Percentiles rank a stretch among this genome's conserved stretches.
Evolutionary conservation across 2,888 invertebrate genomes (phyloP).

Genomic region (Melieria crassipennis): DNA sequence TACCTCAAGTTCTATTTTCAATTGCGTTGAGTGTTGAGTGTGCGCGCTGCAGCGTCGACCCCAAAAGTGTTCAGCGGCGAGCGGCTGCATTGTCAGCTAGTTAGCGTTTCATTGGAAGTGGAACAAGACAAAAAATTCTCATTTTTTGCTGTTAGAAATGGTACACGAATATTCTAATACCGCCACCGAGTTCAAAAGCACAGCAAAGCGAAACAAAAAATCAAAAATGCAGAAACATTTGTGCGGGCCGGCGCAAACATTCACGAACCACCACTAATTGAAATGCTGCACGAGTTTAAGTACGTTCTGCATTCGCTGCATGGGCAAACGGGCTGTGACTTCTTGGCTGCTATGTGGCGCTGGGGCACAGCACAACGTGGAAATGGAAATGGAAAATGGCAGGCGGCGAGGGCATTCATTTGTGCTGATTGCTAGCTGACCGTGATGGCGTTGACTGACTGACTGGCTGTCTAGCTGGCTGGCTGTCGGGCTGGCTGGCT

Average conservation of each 20-base stretch:
- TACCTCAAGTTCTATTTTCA: background rate
- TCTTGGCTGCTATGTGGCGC: conserved; percentile 18
- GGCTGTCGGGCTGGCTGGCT: conserved; percentile 3
- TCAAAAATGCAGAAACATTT: conserved; percentile 28
- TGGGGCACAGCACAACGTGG: background rate
- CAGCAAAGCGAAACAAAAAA: conserved; percentile 23
- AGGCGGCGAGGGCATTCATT: background rate
- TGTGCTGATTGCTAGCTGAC: background rate
- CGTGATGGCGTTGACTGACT: conserved; percentile 4
- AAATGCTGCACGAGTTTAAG: conserved; percentile 49
- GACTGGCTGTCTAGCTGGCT: conserved; percentile 12
- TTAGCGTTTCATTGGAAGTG: background rate
- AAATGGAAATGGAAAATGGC: conserved; percentile 14
- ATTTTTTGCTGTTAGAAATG: too few species aligned
- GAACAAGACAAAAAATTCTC: conserved; percentile 1
- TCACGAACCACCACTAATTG: conserved; percentile 47
- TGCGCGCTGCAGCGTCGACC: background rate
- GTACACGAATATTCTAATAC: too few species aligned
- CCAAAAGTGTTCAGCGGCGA: background rate
- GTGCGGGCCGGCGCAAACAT: conserved; percentile 29
- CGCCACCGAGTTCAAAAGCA: conserved; percentile 1
- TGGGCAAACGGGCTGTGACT: conserved; percentile 9
- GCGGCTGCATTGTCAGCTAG: background rate
- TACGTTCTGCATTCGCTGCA: conserved; percentile 5
- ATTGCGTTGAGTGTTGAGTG: background rate